These are phyloP conservation scores for Platerodrilus igneus DNA, from an alignment of 2,888 invertebrate species.

Conservation along the genomic window DNA sequence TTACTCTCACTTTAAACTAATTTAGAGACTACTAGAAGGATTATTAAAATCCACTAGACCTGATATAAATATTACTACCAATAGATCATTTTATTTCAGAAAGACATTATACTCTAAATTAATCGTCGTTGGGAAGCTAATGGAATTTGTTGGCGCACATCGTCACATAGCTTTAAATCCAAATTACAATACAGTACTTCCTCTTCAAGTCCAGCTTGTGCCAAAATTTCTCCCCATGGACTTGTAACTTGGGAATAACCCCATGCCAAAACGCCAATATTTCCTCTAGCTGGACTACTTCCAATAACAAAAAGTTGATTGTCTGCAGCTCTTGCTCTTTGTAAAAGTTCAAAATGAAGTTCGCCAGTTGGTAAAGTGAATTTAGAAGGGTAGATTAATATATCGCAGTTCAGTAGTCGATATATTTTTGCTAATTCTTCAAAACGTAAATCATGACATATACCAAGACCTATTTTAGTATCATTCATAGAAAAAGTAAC, in stretches of 20 bases:
- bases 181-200: constrained; percentile 70
- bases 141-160: constrained; percentile 82
- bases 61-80: no score
- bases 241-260: constrained; percentile 79
- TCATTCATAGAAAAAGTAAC: constrained; percentile 68
- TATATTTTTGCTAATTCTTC: constrained; percentile 78
- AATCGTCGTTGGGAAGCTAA: background rate
- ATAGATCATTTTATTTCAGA: no score
- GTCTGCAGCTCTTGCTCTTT: constrained; percentile 77
- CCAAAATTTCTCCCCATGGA: constrained; percentile 77
- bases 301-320: constrained; percentile 84
- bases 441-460: constrained; percentile 92
- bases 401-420: constrained; percentile 67
- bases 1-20: no score
- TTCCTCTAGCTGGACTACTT: constrained; percentile 77
- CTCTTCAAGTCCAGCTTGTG: constrained; percentile 64
- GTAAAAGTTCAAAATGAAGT: constrained; percentile 87
- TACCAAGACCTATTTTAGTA: constrained; percentile 80
- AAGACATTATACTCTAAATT: no score
- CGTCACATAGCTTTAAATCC: constrained; percentile 66
- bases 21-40: no score
- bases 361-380: constrained; percentile 97
- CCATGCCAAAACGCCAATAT: constrained; percentile 77
- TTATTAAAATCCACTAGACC: no score
- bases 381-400: constrained; percentile 88